Evolutionary conservation across 2,888 invertebrate genomes (phyloP), one percentile per base, ranked within the genome.

Genomic region (Papilio demoleus): DNA sequence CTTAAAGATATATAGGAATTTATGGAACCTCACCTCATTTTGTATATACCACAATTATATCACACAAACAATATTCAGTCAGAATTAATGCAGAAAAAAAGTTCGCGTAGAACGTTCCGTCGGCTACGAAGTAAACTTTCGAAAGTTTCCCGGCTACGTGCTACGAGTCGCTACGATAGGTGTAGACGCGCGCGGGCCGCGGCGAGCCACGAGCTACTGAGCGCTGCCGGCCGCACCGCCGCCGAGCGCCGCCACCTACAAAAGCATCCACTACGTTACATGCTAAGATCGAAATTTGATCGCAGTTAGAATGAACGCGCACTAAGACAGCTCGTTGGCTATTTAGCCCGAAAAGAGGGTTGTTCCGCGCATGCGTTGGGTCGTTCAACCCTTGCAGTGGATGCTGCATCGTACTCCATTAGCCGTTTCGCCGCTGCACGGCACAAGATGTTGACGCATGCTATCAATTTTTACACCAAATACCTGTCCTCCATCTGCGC

Each of bases 221-320:
- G 9, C 42, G 42, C 42, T 45, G 42, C 42, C 79, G 73, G 66
- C 65, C 70, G 71, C 73, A 71, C 72, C 73, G 70, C 74, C 80
- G 73, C 75, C 70, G 75, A 70, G 69, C 75, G 71, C 72, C 79
- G 81, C 75, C 82, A 81, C 79, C 78, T 79, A 77, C 79, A 82
- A 89, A 88, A 82, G 83, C 86, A 85, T 85, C 84, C 83, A 88
- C 85, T 86, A 80, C 76, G 86, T 85, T 88, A 90, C 88, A 87
- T 85, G 79, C 82, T 91, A 91, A 91, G 91, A 91, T 90, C 89
- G 88, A 91, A 90, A 87, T 91, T 92, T 89, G 90, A 88, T 88
- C 88, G 91, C 82, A 88, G 87, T 87, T 85, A 86, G 84, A 75
- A 83, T 79, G 81, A 84, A 83, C 81, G 85, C 84, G 84, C 83